A percentile compares a stretch with the other conserved stretches of the same genome.
Conservation (phyloP, 2,797 vertebrate genomes). For the Hemibagrus guttatus region DNA sequence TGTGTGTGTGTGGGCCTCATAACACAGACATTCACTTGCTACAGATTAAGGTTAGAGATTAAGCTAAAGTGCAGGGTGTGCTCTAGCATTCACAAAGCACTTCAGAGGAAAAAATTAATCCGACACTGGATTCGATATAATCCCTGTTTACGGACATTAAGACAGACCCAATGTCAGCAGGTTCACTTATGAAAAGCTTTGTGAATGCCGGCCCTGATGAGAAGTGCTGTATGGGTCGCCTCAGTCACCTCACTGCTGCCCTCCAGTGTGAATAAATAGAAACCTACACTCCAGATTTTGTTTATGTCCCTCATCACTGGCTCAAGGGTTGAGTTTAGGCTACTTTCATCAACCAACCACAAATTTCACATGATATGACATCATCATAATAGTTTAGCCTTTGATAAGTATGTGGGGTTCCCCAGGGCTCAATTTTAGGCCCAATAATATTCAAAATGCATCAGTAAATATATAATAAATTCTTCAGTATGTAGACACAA, state of each 20-base stretch:
- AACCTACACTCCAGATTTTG: neutral
- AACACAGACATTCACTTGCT: neutral
- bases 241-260: slow-evolving; percentile 15
- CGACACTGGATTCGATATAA: neutral
- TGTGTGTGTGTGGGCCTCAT: neutral
- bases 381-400: neutral
- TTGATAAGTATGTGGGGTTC: neutral
- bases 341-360: neutral
- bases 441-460: neutral
- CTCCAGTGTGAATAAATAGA: slow-evolving; percentile 28
- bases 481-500: neutral
- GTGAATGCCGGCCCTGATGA: neutral
- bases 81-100: slow-evolving; percentile 28
- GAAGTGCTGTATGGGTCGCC: slow-evolving; percentile 3
- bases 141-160: neutral
- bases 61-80: slow-evolving; percentile 33
- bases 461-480: neutral
- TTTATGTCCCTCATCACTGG: neutral
- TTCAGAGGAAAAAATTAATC: neutral
- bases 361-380: neutral
- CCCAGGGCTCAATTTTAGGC: slow-evolving; percentile 15
- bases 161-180: neutral
- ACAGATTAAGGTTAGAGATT: neutral
- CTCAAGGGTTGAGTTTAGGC: neutral
- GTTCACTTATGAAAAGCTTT: neutral